Evolutionary conservation across 2,113 vertebrate species (phyloP), one percentile per base, ranked within the genome.

Genomic region (Ictalurus punctatus): DNA sequence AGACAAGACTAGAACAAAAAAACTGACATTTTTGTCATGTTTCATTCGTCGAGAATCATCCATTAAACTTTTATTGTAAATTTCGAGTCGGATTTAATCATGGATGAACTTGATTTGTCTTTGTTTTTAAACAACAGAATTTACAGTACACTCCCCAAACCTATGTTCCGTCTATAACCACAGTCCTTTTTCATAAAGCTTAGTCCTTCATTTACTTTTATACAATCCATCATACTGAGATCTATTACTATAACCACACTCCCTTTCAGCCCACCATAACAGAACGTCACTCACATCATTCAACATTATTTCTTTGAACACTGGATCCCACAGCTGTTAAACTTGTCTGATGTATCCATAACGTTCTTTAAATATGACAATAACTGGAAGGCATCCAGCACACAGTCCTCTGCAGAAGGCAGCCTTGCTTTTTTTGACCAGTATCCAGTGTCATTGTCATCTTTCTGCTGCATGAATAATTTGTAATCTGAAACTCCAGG

Each of bases 281-380:
- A 63, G 69, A 69, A 59, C 44, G n/a, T 44, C 44, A 13, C 19
- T 73, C 67, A 74, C 4, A 1, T 74, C 37, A 78, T 88, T 78
- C 69, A 37, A 54, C 44, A 19, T 48, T 23, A 58, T 71, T 9
- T 81, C n/a, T 61, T 85, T 85, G 27, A 54, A 65, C n/a, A 78
- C 30, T 7, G 6, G 44, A n/a, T 87, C 21, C 30, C 30, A 59
- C 80, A 78, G 23, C 69, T 71, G 85, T 40, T 89, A 73, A 86
- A 65, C 71, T 65, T 69, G 19, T 84, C 52, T 89, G 23, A 48
- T 37, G 54, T 54, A 48, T 25, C 61, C 63, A 48, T 65, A 76
- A 21, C 61, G 63, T 54, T 61, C 61, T 16, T 84, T 69, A 84
- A 71, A 71, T 56, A 85, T 63, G 48, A 74, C 69, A 89, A 25